A percentile compares a stretch with the other conserved stretches of the same genome.
Evolutionary conservation across 2,888 invertebrate species (phyloP).

Genomic region (Argyresthia goedartella): DNA sequence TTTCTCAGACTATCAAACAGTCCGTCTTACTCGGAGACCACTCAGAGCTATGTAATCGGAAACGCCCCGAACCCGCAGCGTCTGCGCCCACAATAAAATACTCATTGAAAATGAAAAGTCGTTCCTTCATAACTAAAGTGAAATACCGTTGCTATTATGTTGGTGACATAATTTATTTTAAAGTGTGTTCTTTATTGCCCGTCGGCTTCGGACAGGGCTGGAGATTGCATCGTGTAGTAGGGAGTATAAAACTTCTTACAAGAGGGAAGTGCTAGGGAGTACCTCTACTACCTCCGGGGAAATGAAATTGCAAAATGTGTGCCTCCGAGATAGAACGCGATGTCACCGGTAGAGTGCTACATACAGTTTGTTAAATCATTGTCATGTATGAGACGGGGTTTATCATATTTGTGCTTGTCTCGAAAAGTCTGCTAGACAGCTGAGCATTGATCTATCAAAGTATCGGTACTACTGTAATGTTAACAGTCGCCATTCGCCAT

Average conservation of each 20-base stretch:
- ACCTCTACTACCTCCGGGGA: constrained; percentile 35
- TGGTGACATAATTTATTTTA: constrained; percentile 14
- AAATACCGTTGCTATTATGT: not conserved
- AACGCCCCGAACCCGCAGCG: no score
- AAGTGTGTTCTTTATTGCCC: constrained; percentile 18
- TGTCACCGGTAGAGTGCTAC: constrained; percentile 27
- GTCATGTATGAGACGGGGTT: not conserved
- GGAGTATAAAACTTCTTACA: constrained; percentile 42
- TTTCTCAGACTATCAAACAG: no score
- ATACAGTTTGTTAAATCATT: constrained; percentile 7
- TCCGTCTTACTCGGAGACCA: no score
- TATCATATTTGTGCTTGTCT: not conserved
- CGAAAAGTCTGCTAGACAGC: not conserved
- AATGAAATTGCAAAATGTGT: constrained; percentile 63
- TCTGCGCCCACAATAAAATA: no score
- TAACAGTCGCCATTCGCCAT: no score
- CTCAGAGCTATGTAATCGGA: no score
- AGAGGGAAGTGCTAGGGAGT: constrained; percentile 34
- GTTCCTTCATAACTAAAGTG: not conserved
- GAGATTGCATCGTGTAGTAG: constrained; percentile 24
- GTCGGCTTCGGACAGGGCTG: constrained; percentile 24
- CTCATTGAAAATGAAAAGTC: no score
- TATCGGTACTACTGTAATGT: no score
- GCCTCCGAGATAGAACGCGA: constrained; percentile 30
- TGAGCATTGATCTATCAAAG: no score